Percentiles rank a stretch among this genome's conserved stretches.
phyloP scores from a whole-genome alignment of 2,113 vertebrate genomes.

The Scomber scombrus region DNA sequence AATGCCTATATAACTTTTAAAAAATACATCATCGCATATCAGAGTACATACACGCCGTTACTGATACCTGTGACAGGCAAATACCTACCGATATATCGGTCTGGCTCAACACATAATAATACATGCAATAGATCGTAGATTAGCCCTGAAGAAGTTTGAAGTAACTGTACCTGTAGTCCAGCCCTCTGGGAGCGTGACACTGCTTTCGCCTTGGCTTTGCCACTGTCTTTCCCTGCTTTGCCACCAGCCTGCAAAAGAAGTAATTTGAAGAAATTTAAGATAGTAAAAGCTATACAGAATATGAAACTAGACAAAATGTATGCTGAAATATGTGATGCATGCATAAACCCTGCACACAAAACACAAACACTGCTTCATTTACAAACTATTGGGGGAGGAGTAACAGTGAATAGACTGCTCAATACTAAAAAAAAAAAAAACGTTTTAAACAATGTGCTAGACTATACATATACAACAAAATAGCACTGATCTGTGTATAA shows the following conservation, averaged over 20 bases:
- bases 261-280: not conserved
- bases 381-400: accelerated
- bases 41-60: too few species aligned
- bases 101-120: not conserved
- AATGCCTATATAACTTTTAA: too few species aligned
- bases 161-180: constrained; percentile 91
- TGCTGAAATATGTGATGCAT: not conserved
- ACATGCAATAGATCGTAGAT: not conserved
- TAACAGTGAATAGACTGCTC: accelerated
- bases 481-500: not conserved
- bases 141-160: not conserved
- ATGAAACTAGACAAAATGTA: not conserved
- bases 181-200: constrained; percentile 98
- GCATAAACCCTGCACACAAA: too few species aligned
- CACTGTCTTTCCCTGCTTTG: constrained; percentile 98
- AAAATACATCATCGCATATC: too few species aligned
- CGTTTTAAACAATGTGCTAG: too few species aligned
- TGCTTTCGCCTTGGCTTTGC: constrained; percentile 98
- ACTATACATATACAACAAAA: not conserved
- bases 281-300: not conserved
- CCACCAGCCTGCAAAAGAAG: constrained; percentile 90
- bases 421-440: not conserved
- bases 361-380: not conserved
- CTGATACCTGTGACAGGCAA: too few species aligned
- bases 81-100: too few species aligned